Evolutionary conservation across 2,888 invertebrate genomes (phyloP), one percentile per base, ranked within the genome.

Genomic region (Tetragonisca angustula): DNA sequence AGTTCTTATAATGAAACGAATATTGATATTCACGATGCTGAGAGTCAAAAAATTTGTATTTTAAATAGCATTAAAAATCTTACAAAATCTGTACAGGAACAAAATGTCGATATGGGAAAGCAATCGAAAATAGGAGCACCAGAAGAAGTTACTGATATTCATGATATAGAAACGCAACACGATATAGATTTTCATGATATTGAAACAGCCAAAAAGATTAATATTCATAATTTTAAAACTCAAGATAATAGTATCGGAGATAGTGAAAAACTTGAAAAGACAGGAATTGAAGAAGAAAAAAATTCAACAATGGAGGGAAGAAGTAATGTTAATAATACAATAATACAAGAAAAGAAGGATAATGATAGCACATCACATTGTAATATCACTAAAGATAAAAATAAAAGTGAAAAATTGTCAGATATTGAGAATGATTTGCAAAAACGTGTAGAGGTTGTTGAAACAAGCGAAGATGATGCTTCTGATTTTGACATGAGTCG

Each of bases 21-120:
- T 3, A n/a, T 19, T 15, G 70, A 80, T 17, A 89, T 90, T 68
- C 75, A 88, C 27, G 86, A 91, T 43, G 24, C 87, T 32, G 84
- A 88, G 52, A 89, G 90, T 0, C 87, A 91, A 81, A 81, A 61
- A 13, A 27, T 84, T 36, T 27, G 21, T 21, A 59, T 59, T 59
- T 19, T 59, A 11, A 32, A n/a, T 11, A 50, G 3, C 11, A 32
- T 27, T 0, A 19, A 49, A 21, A 6, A 21, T 3, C 0, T 21
- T 2, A 6, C 65, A 64, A 69, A 61, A 17, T 17, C 56, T 4
- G 9, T 9, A 9, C 9, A 24, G 2, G 9, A 68, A 2, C 21
- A 54, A 27, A 9, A 24, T 6, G 50, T 15, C 13, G 72, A 85
- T 49, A 88, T 88, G 15, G 21, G 88, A 89, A 76, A 88, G 19